These are phyloP conservation scores for Oceanodroma leucorhoa DNA, from an alignment of 2,797 vertebrate species.

Conservation along the genomic window DNA sequence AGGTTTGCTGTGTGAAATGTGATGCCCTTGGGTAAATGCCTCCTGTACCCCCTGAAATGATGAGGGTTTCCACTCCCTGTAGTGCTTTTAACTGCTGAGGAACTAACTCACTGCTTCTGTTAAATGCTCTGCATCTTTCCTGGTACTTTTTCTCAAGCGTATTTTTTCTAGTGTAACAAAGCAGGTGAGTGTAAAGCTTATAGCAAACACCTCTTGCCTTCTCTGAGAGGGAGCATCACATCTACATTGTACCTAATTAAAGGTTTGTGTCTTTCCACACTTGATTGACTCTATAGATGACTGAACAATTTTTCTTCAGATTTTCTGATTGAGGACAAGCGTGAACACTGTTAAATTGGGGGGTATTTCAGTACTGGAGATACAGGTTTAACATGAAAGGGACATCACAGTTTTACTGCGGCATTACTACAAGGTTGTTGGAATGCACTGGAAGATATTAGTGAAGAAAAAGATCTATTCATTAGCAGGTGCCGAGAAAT, in stretches of 20 bases:
- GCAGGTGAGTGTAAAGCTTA: neutral
- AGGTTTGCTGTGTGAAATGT: neutral
- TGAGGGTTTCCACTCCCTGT: neutral
- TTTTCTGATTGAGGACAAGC: neutral
- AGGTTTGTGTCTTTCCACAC: neutral
- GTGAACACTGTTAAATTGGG: rapidly evolving
- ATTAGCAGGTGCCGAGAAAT: neutral
- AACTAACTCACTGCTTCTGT: neutral
- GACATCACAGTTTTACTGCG: neutral
- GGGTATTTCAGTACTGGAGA: neutral
- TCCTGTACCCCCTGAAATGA: neutral
- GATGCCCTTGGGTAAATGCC: neutral
- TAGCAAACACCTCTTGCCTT: neutral
- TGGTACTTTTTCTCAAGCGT: rapidly evolving
- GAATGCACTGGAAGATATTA: neutral
- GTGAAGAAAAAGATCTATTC: neutral
- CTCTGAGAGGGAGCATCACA: neutral
- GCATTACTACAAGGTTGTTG: neutral
- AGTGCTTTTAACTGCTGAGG: neutral
- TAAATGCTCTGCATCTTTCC: neutral
- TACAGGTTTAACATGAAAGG: neutral
- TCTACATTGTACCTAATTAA: neutral
- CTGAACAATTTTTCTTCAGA: neutral
- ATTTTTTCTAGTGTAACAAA: neutral
- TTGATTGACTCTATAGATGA: neutral